These are phyloP conservation scores for Lamproptera curius DNA, from an alignment of 2,888 invertebrate genomes.

Conservation along the genomic window DNA sequence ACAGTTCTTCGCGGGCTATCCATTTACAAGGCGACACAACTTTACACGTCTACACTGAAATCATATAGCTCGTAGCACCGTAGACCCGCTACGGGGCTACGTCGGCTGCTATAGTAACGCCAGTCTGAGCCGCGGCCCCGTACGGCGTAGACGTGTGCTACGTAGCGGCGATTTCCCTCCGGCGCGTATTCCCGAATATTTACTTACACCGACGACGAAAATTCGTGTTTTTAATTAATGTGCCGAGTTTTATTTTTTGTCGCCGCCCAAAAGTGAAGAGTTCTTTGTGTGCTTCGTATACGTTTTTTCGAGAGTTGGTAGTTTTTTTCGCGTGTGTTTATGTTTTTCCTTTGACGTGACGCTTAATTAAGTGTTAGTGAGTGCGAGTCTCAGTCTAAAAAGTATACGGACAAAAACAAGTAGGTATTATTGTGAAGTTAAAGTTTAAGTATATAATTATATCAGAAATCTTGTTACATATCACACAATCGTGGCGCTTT, in stretches of 20 bases:
- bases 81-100: conserved; percentile 54
- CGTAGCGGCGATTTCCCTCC: conserved; percentile 31
- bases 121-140: conserved; percentile 58
- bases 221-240: conserved; percentile 57
- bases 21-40: conserved; percentile 36
- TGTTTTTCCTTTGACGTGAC: conserved; percentile 19
- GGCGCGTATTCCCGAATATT: conserved; percentile 34
- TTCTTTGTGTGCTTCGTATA: conserved; percentile 34
- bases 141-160: conserved; percentile 58
- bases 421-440: not conserved
- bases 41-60: conserved; percentile 41
- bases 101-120: conserved; percentile 70
- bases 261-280: conserved; percentile 30
- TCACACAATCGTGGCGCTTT: conserved; percentile 10
- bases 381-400: conserved; percentile 5
- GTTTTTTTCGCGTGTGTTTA: conserved; percentile 30
- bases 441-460: not conserved
- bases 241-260: conserved; percentile 36
- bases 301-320: conserved; percentile 24
- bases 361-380: conserved; percentile 17
- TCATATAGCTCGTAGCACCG: conserved; percentile 35
- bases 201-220: conserved; percentile 35
- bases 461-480: not conserved
- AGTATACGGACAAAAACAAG: conserved; percentile 4
- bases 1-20: conserved; percentile 20